A percentile compares a stretch with the other conserved stretches of the same genome.
Conservation (phyloP, 2,888 invertebrate species). For the Nesidiocoris tenuis region DNA sequence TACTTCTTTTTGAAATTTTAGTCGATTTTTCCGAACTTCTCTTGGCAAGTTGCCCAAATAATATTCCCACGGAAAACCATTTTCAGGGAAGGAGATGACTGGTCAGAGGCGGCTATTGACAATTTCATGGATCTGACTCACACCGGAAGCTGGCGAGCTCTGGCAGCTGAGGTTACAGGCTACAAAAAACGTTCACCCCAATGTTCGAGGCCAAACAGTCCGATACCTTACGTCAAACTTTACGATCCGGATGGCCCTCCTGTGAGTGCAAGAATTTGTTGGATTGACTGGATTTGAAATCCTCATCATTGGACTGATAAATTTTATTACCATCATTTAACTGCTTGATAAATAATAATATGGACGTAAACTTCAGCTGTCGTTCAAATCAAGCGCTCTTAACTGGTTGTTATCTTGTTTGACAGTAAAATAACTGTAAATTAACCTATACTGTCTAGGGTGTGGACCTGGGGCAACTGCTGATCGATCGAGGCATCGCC, state of each 20-base stretch:
- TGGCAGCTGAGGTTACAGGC: slow-evolving; percentile 72
- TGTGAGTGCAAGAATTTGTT: slow-evolving; percentile 49
- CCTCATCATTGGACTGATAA: neutral
- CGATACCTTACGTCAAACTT: slow-evolving; percentile 75
- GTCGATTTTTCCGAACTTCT: no score
- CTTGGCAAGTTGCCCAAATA: no score
- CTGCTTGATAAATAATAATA: neutral
- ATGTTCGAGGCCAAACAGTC: slow-evolving; percentile 52
- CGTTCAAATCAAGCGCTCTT: no score
- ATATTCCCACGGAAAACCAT: no score
- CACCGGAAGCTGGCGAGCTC: slow-evolving; percentile 73
- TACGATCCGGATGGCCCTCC: slow-evolving; percentile 67
- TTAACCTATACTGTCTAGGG: slow-evolving; percentile 41
- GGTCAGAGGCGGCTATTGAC: slow-evolving; percentile 65
- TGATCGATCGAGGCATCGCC: slow-evolving; percentile 50
- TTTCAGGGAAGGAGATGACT: slow-evolving; percentile 56
- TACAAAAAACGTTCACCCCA: slow-evolving; percentile 60
- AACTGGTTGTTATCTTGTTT: neutral
- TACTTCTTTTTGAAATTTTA: no score
- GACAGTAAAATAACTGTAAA: neutral
- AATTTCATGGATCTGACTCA: slow-evolving; percentile 71
- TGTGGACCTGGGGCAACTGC: slow-evolving; percentile 48
- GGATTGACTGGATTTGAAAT: slow-evolving; percentile 3
- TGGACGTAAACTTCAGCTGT: no score
- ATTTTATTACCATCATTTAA: neutral